Base-by-base conservation (phyloP, 1,140 invertebrate species). In the Amyelois transitella region DNA sequence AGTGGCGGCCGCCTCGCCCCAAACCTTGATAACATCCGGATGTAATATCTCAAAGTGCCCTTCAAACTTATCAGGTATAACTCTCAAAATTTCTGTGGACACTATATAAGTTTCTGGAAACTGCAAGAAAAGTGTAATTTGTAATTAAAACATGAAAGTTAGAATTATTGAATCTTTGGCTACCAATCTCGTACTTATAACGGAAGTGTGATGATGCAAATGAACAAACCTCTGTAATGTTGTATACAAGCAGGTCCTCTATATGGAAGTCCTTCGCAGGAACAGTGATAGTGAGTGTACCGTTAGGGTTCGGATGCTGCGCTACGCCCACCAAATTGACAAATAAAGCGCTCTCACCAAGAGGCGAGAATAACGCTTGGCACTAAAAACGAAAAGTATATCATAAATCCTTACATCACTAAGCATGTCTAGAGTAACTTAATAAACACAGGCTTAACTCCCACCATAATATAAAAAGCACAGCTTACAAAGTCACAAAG, bases 291-390 rank as follows among this genome's bases (percentile, higher is more conserved):
- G 58, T 50, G 6, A 81, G 66, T 14, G 59, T 62, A 1, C 69
- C 81, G 56, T 78, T 85, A 0, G 81, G 74, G 32, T 77, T 80
- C 0, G 84, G 84, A 21, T 73, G 59, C 0, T 43, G 32, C 0
- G 77, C 77, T 0, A 55, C 45, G 4, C 80, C 84, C 8, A 76
- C 48, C 20, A 85, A 43, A 8, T 63, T 58, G 0, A 87, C 60
- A 32, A 87, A 80, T 12, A 87, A 60, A 0, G 78, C 78, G 38
- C 70, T 79, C 49, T 85, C 80, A 1, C 84, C 84, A 8, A 87
- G 43, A 8, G 81, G 81, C 1, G 80, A 84, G 49, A 56, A 85
- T 18, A 87, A 43, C 0, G 84, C 69, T 72, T 87, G 77, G 38
- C 56, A 55, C 83, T 86, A 55, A 22, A 47, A 53, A 51, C 25